phyloP scores from a whole-genome alignment of 2,888 invertebrate species.

The Tinea trinotella region DNA sequence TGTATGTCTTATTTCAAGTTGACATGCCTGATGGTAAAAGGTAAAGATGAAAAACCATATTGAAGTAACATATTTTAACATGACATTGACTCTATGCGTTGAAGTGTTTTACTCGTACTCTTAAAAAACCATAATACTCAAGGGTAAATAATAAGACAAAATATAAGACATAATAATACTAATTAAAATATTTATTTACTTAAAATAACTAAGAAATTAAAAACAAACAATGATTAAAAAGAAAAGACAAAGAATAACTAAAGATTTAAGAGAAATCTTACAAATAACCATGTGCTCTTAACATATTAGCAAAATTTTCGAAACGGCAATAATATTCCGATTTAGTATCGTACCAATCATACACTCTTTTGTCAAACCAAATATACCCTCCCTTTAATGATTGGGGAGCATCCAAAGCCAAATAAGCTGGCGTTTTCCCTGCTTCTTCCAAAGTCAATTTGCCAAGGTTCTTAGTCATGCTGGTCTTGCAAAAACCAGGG shows the following conservation, averaged over 20 bases:
- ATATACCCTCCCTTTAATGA: slow-evolving; percentile 68
- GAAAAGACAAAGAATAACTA: not conserved
- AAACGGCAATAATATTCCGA: slow-evolving; percentile 18
- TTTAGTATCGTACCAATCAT: slow-evolving; percentile 49
- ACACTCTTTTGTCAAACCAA: slow-evolving; percentile 58
- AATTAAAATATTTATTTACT: not conserved
- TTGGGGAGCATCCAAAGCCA: slow-evolving; percentile 62
- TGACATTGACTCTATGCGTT: no score
- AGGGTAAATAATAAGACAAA: no score
- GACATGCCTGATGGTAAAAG: no score
- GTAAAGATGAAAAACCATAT: no score
- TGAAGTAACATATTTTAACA: no score
- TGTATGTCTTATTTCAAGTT: no score
- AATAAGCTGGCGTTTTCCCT: slow-evolving; percentile 60
- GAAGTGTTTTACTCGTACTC: no score
- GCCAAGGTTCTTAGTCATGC: slow-evolving; percentile 27
- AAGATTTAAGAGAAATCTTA: not conserved
- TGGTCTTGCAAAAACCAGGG: slow-evolving; percentile 29
- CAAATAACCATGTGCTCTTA: not conserved
- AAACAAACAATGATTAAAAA: not conserved
- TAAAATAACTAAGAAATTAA: not conserved
- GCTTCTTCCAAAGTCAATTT: slow-evolving; percentile 32
- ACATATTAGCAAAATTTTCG: not conserved
- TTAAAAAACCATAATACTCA: no score
- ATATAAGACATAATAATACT: no score